Evolutionary conservation across 2,888 invertebrate species (phyloP).

Genomic region (Diaperis boleti): DNA sequence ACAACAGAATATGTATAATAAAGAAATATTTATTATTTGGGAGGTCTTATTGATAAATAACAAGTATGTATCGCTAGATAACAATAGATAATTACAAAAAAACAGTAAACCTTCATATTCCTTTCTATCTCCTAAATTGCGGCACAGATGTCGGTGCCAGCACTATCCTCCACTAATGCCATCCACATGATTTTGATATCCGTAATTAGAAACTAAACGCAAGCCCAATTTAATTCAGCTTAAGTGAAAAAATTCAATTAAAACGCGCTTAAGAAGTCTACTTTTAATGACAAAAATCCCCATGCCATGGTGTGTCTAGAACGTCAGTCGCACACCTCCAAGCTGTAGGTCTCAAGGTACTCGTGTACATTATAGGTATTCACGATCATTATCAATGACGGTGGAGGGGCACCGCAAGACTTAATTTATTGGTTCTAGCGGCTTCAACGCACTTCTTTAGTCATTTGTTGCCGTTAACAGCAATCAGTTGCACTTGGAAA

Average conservation of each 20-base stretch:
- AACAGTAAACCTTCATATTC: too few species aligned
- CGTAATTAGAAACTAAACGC: too few species aligned
- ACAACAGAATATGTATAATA: background rate
- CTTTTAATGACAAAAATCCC: too few species aligned
- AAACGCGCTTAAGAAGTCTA: too few species aligned
- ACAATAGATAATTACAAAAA: too few species aligned
- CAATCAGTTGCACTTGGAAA: conserved; percentile 38
- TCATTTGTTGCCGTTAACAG: conserved; percentile 1
- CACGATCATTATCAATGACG: conserved; percentile 35
- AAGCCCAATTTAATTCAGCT: too few species aligned
- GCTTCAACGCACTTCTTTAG: conserved; percentile 8
- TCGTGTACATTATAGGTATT: conserved; percentile 6
- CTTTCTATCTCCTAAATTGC: too few species aligned
- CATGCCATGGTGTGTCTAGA: background rate
- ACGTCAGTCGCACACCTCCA: conserved; percentile 17
- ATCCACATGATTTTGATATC: too few species aligned
- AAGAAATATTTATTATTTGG: background rate
- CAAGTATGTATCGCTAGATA: too few species aligned
- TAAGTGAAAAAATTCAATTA: too few species aligned
- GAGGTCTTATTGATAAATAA: too few species aligned
- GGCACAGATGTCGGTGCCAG: background rate
- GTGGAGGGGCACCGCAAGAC: conserved; percentile 24
- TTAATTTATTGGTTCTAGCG: conserved; percentile 16
- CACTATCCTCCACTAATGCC: too few species aligned
- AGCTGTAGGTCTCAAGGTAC: conserved; percentile 20